phyloP scores from a whole-genome alignment of 2,888 invertebrate genomes.

The Agrotis segetum region DNA sequence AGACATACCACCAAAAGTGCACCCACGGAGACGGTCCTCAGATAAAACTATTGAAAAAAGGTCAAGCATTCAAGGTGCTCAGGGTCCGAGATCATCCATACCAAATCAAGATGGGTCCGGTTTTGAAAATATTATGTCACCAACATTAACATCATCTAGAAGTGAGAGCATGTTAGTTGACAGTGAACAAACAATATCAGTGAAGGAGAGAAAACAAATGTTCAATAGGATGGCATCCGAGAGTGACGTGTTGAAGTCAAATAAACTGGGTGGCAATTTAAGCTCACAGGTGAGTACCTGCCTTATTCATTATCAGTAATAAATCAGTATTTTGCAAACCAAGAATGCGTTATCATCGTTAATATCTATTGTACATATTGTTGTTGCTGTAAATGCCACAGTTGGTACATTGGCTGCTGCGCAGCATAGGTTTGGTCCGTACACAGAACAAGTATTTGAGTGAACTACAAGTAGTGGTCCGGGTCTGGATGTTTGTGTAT shows the following conservation, averaged over 20 bases:
- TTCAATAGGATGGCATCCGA: conserved; percentile 98
- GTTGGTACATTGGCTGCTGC: too few species aligned
- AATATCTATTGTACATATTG: background rate
- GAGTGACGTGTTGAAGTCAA: conserved; percentile 92
- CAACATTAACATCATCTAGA: conserved; percentile 76
- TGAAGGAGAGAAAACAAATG: conserved; percentile 97
- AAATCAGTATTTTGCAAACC: background rate
- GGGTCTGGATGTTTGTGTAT: too few species aligned
- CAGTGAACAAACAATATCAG: conserved; percentile 94
- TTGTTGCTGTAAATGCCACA: too few species aligned
- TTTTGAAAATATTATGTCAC: conserved; percentile 67
- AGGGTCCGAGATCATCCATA: conserved; percentile 71
- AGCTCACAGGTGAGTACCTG: conserved; percentile 92
- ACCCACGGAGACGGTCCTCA: conserved; percentile 80
- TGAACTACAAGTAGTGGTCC: too few species aligned
- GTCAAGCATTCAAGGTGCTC: conserved; percentile 66
- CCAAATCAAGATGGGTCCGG: conserved; percentile 73
- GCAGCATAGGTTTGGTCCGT: too few species aligned
- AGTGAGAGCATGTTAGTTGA: conserved; percentile 86
- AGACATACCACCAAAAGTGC: conserved; percentile 80
- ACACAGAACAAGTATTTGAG: too few species aligned
- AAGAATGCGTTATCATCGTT: conserved; percentile 1
- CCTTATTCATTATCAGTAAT: background rate
- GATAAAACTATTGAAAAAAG: conserved; percentile 79
- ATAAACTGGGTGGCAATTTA: conserved; percentile 75